Evolutionary conservation across 2,888 invertebrate genomes (phyloP).

Genomic region (Drosophila fungiperda): DNA sequence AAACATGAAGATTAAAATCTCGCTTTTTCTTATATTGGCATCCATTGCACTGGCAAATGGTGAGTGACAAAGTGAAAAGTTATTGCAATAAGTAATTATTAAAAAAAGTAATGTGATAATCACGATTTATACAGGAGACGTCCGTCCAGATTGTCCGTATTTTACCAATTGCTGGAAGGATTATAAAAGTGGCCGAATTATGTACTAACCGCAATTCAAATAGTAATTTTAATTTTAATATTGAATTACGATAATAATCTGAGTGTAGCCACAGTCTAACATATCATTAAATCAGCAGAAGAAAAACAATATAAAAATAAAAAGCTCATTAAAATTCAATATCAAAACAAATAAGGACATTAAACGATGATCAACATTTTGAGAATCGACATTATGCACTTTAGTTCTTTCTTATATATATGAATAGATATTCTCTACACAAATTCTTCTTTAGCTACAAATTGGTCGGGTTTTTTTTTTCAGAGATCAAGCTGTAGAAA

Average conservation of each 20-base stretch:
- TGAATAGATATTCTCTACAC: background rate
- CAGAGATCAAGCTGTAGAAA: background rate
- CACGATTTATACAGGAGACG: background rate
- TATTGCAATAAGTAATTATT: background rate
- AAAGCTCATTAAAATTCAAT: too few species aligned
- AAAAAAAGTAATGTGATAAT: background rate
- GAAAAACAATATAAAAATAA: too few species aligned
- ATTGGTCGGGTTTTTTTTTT: background rate
- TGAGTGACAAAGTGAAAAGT: conserved; percentile 20
- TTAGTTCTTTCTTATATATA: background rate
- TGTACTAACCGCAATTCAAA: conserved; percentile 19
- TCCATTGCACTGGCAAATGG: conserved; percentile 32
- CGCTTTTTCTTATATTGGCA: conserved; percentile 16
- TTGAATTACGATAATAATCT: conserved; percentile 1
- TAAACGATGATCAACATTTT: background rate
- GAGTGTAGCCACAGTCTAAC: background rate
- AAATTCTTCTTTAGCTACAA: background rate
- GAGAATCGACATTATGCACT: background rate
- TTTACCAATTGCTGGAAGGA: conserved; percentile 47
- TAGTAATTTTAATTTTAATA: conserved; percentile 12
- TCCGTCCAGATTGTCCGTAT: conserved; percentile 41
- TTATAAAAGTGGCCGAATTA: conserved; percentile 32
- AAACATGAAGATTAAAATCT: conserved; percentile 39
- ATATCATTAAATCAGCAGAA: background rate
- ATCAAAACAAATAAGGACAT: too few species aligned